phyloP scores from a whole-genome alignment of 2,797 vertebrate species.

The Argya squamiceps region DNA sequence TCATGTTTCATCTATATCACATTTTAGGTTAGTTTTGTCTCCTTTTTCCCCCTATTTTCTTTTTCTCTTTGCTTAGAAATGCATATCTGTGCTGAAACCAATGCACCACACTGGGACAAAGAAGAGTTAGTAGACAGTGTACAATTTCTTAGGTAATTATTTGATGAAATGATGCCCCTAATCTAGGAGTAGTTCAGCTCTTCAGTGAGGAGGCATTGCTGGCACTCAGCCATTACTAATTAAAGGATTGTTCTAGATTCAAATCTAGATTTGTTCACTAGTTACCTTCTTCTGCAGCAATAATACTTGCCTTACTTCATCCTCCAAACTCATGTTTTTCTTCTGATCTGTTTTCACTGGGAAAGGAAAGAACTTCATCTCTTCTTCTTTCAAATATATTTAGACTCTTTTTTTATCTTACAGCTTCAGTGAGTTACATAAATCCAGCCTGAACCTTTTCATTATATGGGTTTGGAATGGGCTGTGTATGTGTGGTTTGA shows the following conservation, averaged over 20 bases:
- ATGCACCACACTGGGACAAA: background rate
- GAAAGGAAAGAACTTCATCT: background rate
- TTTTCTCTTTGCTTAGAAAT: background rate
- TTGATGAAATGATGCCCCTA: background rate
- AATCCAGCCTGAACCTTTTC: background rate
- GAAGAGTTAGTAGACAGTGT: background rate
- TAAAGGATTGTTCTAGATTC: background rate
- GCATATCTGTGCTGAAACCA: background rate
- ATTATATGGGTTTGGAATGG: background rate
- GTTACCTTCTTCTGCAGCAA: background rate
- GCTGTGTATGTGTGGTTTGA: background rate
- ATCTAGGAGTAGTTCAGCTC: background rate
- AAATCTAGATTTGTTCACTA: background rate
- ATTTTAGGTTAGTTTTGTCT: background rate
- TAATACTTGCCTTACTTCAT: background rate
- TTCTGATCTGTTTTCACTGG: background rate
- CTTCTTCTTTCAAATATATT: background rate
- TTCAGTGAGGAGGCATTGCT: background rate
- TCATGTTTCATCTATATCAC: background rate
- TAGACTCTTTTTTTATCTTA: background rate
- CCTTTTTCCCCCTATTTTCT: background rate
- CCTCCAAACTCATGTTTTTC: background rate
- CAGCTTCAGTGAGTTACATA: background rate
- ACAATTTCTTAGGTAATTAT: background rate
- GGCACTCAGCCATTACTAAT: background rate